phyloP scores from a whole-genome alignment of 1,140 invertebrate species.

The Frieseomelitta varia region DNA sequence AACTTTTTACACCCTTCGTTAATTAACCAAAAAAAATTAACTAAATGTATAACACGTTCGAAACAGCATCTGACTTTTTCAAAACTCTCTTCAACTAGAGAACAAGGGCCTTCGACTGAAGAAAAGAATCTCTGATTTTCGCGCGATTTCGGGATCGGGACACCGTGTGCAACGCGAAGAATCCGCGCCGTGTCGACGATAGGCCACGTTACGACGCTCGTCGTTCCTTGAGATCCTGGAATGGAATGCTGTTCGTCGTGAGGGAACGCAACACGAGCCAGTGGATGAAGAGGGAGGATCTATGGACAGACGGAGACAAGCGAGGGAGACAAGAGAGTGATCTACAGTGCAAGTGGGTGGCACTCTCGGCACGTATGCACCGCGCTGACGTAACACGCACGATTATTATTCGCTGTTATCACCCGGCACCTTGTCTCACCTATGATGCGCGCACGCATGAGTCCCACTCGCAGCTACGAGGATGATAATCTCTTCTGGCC shows the following conservation, averaged over 20 bases:
- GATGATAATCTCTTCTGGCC: background rate
- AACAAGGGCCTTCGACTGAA: too few species aligned
- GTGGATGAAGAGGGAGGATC: background rate
- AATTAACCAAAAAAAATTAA: too few species aligned
- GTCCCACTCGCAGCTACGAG: too few species aligned
- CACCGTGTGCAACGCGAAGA: slow-evolving; percentile 4
- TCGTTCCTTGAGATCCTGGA: slow-evolving; percentile 51
- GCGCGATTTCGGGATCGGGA: background rate
- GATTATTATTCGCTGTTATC: slow-evolving; percentile 76
- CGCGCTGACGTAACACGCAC: slow-evolving; percentile 75
- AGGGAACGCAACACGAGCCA: background rate
- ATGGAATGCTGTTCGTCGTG: slow-evolving; percentile 68
- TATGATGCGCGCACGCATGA: background rate
- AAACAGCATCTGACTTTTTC: too few species aligned
- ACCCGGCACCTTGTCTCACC: slow-evolving; percentile 21
- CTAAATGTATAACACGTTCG: too few species aligned
- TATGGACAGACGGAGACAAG: slow-evolving; percentile 1
- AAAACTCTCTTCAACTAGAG: too few species aligned
- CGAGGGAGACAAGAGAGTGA: slow-evolving; percentile 63
- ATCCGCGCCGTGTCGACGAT: slow-evolving; percentile 3
- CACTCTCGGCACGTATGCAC: slow-evolving; percentile 69
- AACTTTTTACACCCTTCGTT: too few species aligned
- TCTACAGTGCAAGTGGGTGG: slow-evolving; percentile 69
- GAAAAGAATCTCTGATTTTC: too few species aligned
- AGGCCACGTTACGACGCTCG: slow-evolving; percentile 29